Evolutionary conservation across 2,113 vertebrate species (phyloP), one percentile per base, ranked within the genome.

Genomic region (Fregetta grallaria): DNA sequence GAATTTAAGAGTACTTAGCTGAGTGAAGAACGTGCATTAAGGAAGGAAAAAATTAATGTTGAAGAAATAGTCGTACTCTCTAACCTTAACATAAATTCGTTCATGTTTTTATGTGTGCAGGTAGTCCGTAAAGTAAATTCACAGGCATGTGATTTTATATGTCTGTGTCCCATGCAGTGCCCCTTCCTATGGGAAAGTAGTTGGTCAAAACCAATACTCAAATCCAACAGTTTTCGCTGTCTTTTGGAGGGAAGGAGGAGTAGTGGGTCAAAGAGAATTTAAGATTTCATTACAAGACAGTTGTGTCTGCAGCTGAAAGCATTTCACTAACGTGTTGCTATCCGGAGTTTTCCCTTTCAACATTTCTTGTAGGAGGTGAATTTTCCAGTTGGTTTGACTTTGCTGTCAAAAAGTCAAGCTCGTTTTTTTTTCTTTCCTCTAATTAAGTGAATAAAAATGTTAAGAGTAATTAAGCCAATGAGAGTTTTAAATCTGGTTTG

Each of bases 351-450:
- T 97, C 22, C 30, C 70, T 85, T 70, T 73, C 42, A 88, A 49
- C 36, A 66, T 75, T 96, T 97, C 94, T 97, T 97, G 76, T 91
- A 97, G 94, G 91, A 97, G 94, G 96, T 92, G 72, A 96, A 95
- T 98, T 98, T 98, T 98, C 95, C 91, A 93, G 73, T 95, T 97
- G 96, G 87, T 94, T 96, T 97, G 94, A 92, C 78, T 97, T 97
- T 70, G 56, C 95, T 97, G 93, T 97, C 96, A 97, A 92, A 96
- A 96, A 98, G 95, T 94, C 90, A 97, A 88, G 81, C 65, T 91
- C 58, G 71, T 95, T 94, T 66, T 80, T 91, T 67, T 76, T 93
- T 76, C 55, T 87, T 97, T 82, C 30, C n/a, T 71, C 49, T 94
- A 68, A 94, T 96, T 97, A 97, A 93, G 27, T 96, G 70, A 95